These are phyloP conservation scores for Epinephelus malabaricus DNA, from an alignment of 2,797 vertebrate genomes.

Conservation along the genomic window DNA sequence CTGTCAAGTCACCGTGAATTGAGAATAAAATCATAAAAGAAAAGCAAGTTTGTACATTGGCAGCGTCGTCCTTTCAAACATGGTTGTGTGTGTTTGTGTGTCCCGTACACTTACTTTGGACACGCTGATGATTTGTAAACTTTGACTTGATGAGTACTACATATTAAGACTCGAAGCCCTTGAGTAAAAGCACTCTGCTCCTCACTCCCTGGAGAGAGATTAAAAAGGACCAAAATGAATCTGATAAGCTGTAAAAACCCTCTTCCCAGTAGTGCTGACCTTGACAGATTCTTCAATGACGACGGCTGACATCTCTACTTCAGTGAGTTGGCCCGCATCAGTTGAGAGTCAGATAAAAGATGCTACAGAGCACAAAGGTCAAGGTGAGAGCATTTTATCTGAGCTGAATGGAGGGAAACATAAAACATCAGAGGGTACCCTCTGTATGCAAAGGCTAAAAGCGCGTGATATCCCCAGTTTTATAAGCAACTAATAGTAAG, in stretches of 20 bases:
- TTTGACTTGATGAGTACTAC: constrained; percentile 16
- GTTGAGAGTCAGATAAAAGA: constrained; percentile 42
- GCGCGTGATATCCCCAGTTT: not conserved
- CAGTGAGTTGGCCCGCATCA: constrained; percentile 8
- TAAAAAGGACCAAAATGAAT: constrained; percentile 54
- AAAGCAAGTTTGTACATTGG: not conserved
- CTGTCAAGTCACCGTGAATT: not conserved
- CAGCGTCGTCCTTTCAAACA: not conserved
- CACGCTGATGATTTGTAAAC: not conserved
- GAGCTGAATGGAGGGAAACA: constrained; percentile 32
- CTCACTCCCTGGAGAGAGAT: constrained; percentile 33
- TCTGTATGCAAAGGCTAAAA: constrained; percentile 11
- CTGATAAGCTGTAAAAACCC: constrained; percentile 20
- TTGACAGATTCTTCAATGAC: constrained; percentile 42
- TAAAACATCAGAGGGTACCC: constrained; percentile 2
- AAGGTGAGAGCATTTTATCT: constrained; percentile 49
- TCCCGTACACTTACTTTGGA: not conserved
- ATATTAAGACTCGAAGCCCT: constrained; percentile 39
- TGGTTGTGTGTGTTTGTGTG: not conserved
- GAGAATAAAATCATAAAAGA: not conserved
- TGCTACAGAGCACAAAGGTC: constrained; percentile 36
- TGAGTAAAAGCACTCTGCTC: constrained; percentile 27
- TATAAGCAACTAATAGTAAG: not conserved
- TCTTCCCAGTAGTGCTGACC: constrained; percentile 27
- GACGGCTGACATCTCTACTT: constrained; percentile 20